Conservation (phyloP, 2,888 invertebrate species). For the Drosophila atripex region DNA sequence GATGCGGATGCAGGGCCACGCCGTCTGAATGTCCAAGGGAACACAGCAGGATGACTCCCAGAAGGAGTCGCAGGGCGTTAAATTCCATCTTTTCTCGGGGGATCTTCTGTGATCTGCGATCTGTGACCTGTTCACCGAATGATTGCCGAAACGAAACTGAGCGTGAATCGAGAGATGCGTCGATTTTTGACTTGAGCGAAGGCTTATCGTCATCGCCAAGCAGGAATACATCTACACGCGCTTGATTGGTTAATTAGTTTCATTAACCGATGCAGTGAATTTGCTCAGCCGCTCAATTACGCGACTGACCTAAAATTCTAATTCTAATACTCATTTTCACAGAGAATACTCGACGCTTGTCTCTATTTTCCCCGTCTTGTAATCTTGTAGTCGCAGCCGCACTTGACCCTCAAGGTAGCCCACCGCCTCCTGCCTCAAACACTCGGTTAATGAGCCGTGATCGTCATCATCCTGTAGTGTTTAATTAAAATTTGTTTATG, state of each 20-base stretch:
- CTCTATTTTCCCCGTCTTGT: conserved; percentile 11
- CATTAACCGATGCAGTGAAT: conserved; percentile 64
- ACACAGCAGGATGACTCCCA: conserved; percentile 28
- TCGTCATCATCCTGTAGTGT: conserved; percentile 22
- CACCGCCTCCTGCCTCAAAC: conserved; percentile 16
- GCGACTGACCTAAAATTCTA: conserved; percentile 60
- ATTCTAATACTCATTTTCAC: conserved; percentile 21
- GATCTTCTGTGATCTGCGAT: conserved; percentile 1
- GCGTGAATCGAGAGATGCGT: conserved; percentile 62
- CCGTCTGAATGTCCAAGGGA: conserved; percentile 1
- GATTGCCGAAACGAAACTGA: conserved; percentile 65
- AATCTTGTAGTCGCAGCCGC: conserved; percentile 34
- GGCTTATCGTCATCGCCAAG: conserved; percentile 61
- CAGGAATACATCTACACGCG: conserved; percentile 6
- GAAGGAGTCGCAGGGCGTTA: conserved; percentile 26
- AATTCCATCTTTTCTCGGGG: not conserved
- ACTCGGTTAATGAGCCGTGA: conserved; percentile 29
- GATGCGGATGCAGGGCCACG: conserved; percentile 28
- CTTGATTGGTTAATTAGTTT: conserved; percentile 75
- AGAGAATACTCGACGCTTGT: not conserved
- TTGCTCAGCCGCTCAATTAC: conserved; percentile 54
- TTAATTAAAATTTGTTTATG: conserved; percentile 52
- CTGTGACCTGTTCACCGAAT: conserved; percentile 41
- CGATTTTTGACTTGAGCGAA: conserved; percentile 70
- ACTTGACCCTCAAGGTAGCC: conserved; percentile 75